A percentile compares a stretch with the other conserved stretches of the same genome.
These are phyloP conservation scores for Hormaphis cornu DNA, from an alignment of 1,140 invertebrate genomes.

Conservation along the genomic window DNA sequence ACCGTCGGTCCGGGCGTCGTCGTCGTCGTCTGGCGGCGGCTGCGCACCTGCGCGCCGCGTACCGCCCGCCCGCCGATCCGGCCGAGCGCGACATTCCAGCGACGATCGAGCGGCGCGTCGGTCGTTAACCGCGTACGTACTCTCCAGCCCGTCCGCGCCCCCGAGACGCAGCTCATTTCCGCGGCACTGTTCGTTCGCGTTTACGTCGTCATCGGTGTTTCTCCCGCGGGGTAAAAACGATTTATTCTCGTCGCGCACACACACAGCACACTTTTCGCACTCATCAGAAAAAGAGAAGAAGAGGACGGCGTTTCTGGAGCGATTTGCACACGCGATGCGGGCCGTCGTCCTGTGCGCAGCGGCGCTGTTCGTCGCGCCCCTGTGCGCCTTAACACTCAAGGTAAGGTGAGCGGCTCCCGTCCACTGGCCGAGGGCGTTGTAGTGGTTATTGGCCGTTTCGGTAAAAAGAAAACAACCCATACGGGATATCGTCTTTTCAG, in stretches of 20 bases:
- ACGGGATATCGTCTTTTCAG: no score
- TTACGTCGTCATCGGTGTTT: no score
- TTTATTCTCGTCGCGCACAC: no score
- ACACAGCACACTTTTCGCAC: no score
- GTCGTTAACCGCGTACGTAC: not conserved
- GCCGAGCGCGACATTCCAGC: slow-evolving; percentile 25
- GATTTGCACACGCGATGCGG: no score
- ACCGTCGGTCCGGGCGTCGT: not conserved
- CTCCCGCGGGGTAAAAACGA: no score
- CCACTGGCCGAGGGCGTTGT: no score
- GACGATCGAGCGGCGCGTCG: slow-evolving; percentile 11
- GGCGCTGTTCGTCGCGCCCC: slow-evolving; percentile 20
- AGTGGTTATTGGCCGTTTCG: no score
- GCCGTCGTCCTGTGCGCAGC: slow-evolving; percentile 29
- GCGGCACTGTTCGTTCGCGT: no score
- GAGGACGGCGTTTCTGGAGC: not conserved
- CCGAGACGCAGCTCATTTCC: not conserved
- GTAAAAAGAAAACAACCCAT: no score
- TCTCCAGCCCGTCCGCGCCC: not conserved
- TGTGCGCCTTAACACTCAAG: slow-evolving; percentile 15
- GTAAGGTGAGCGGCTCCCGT: not conserved
- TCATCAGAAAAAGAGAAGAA: not conserved
- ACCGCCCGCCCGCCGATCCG: not conserved
- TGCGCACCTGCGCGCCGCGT: not conserved
- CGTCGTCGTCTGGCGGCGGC: not conserved